These are phyloP conservation scores for Micropoecilia bifurca DNA, from an alignment of 2,797 vertebrate species.

Conservation along the genomic window DNA sequence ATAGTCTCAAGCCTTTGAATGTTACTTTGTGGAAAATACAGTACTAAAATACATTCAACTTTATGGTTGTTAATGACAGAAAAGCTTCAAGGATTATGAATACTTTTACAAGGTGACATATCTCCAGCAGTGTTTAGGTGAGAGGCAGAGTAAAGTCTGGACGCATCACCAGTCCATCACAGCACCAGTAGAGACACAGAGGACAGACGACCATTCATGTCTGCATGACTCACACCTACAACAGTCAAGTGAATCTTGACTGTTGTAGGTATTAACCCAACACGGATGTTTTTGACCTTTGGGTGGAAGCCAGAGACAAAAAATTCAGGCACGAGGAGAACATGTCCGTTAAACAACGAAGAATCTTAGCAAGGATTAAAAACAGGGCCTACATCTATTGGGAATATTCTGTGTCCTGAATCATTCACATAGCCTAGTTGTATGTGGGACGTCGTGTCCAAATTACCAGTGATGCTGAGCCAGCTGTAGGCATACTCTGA, in stretches of 20 bases:
- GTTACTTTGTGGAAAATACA: neutral
- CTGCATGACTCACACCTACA: neutral
- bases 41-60: neutral
- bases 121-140: neutral
- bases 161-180: neutral
- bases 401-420: neutral
- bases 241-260: neutral
- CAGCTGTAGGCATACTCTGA: constrained; percentile 71
- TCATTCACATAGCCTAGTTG: too few relatives aligned
- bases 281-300: neutral
- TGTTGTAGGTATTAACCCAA: too few relatives aligned
- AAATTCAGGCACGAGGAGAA: neutral
- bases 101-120: neutral
- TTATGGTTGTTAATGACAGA: neutral
- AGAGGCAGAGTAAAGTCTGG: neutral
- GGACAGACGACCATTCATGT: neutral
- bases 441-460: neutral
- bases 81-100: neutral
- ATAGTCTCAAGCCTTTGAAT: neutral
- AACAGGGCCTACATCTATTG: neutral
- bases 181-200: neutral
- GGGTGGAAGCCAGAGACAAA: neutral
- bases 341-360: neutral
- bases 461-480: constrained; percentile 83
- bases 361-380: neutral